Conservation (phyloP, 2,888 invertebrate genomes). For the Hydraecia micacea region DNA sequence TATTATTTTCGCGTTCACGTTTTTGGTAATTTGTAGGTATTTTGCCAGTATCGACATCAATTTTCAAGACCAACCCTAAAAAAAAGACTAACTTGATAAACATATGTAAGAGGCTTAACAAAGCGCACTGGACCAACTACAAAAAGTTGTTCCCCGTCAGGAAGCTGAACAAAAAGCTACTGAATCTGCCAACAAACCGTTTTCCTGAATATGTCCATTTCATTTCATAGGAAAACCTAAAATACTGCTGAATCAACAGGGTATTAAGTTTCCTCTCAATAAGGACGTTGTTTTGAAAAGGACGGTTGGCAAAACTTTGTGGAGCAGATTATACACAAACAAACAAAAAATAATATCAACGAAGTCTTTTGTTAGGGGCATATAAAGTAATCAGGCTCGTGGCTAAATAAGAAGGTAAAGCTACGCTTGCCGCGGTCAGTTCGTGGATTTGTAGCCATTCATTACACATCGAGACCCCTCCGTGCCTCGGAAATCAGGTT, state of each 20-base stretch:
- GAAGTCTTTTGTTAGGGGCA: neutral
- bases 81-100: neutral
- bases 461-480: neutral
- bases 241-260: neutral
- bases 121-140: slow-evolving; percentile 14
- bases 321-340: neutral
- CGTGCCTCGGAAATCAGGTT: neutral
- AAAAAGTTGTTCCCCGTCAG: neutral
- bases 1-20: slow-evolving; percentile 22
- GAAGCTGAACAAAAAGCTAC: neutral
- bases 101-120: slow-evolving; percentile 26
- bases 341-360: no score
- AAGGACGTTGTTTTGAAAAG: neutral
- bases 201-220: slow-evolving; percentile 12
- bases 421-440: neutral
- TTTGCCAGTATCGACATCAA: neutral
- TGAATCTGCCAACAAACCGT: neutral
- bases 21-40: neutral
- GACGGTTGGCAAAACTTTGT: neutral
- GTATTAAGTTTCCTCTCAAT: slow-evolving; percentile 7
- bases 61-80: neutral
- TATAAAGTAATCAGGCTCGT: no score
- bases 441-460: neutral
- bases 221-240: neutral
- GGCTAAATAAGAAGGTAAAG: no score